Evolutionary conservation across 2,113 vertebrate species (phyloP).

Genomic region (Callocephalon fimbriatum): DNA sequence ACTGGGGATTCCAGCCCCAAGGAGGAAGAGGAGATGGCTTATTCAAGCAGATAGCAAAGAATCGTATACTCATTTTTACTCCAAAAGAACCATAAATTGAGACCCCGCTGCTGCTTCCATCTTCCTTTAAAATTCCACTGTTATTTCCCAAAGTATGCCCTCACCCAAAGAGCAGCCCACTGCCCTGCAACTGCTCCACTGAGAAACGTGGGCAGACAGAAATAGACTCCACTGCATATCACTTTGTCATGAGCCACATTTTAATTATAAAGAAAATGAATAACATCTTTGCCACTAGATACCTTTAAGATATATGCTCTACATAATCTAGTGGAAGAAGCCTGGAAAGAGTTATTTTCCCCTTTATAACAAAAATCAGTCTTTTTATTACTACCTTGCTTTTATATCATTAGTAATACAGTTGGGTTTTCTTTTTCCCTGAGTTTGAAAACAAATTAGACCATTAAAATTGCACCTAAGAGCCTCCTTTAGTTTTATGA

Average conservation of each 20-base stretch:
- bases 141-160: not conserved
- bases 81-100: not conserved
- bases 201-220: not conserved
- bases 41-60: not conserved
- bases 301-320: not conserved
- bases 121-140: not conserved
- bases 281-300: not conserved
- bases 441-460: slow-evolving; percentile 65
- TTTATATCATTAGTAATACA: slow-evolving; percentile 49
- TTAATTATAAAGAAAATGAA: slow-evolving; percentile 24
- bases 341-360: slow-evolving; percentile 5
- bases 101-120: not conserved
- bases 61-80: not conserved
- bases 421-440: slow-evolving; percentile 42
- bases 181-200: not conserved
- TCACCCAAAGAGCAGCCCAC: not conserved
- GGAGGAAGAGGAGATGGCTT: not conserved
- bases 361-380: slow-evolving; percentile 36
- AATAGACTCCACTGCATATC: not conserved
- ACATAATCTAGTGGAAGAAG: not conserved
- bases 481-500: slow-evolving; percentile 56
- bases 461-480: slow-evolving; percentile 58
- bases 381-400: slow-evolving; percentile 44
- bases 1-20: not conserved
- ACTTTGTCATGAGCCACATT: not conserved